A percentile compares a stretch with the other conserved stretches of the same genome.
Evolutionary conservation across 2,113 vertebrate genomes (phyloP).

Genomic region (Charina bottae): DNA sequence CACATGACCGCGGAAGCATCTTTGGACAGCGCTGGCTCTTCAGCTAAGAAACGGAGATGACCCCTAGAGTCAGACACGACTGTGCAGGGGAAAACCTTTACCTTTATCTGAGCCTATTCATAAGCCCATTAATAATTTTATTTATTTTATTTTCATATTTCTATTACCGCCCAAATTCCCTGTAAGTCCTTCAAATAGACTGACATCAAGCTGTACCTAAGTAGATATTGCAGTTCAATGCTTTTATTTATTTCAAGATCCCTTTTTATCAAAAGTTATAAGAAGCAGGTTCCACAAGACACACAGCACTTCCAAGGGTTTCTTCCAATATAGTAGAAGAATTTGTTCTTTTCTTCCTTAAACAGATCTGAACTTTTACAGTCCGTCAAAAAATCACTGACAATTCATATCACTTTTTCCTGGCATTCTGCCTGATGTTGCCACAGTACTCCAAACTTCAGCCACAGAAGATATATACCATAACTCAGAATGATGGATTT

Average conservation of each 20-base stretch:
- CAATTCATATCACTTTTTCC: neutral
- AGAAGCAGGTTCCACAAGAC: neutral
- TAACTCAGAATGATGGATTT: neutral
- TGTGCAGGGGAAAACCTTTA: too few relatives aligned
- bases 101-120: neutral
- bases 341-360: neutral
- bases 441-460: neutral
- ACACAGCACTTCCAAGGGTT: neutral
- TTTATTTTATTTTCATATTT: too few relatives aligned
- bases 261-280: neutral
- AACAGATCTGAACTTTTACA: neutral
- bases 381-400: neutral
- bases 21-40: too few relatives aligned
- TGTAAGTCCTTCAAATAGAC: neutral
- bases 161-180: too few relatives aligned
- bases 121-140: conserved; percentile 16
- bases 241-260: neutral
- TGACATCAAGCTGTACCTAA: neutral
- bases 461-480: neutral
- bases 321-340: neutral
- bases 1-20: too few relatives aligned
- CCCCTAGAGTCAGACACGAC: too few relatives aligned
- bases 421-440: neutral
- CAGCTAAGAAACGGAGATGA: too few relatives aligned
- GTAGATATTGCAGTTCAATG: neutral